Base-by-base conservation (phyloP, 2,888 invertebrate species). In the Enchytraeus crypticus region DNA sequence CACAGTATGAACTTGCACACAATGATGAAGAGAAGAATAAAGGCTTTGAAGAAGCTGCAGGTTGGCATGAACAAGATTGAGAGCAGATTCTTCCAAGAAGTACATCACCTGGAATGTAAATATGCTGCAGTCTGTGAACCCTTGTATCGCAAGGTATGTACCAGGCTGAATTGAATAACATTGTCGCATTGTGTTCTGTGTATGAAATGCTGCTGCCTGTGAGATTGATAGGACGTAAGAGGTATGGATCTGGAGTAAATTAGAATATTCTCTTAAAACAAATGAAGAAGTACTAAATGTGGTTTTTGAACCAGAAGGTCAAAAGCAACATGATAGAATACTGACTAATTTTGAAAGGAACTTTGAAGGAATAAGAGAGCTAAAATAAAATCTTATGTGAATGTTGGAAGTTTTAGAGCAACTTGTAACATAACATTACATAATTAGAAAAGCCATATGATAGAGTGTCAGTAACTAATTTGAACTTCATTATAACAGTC, bases 71-170 rank as follows among this genome's bases (percentile, higher is more conserved):
- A 89, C 5, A 85, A 90, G 73, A 84, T 93, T 60, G 95, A 96
- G 80, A 88, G 90, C 0, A 86, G 91, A 75, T 93, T 97, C 81
- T 96, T 93, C 80, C 86, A 88, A 73, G 92, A 93, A 74, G 89
- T 98, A 46, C 95, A 96, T 76, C 86, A 86, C 27, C 83, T 98
- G 57, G 97, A 98, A 81, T 88, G 88, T 82, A 88, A 89, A 80
- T 95, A 91, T 78, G 88, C 89, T 74, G 84, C 85, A 69, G 80
- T 87, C 69, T 92, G 89, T 79, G 84, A 85, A 61, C 87, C 88
- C 2, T 79, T 88, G 49, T 89, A 88, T 80, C 88, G 89, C 70
- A 88, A 90, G 84, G 87, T 87, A 79, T 14, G 38, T 58, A 29
- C 21, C 23, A 49, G 14, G 49, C 49, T 49, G 23, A 18, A 18